These are phyloP conservation scores for Saccostrea cuccullata DNA, from an alignment of 1,140 invertebrate genomes.

Conservation along the genomic window DNA sequence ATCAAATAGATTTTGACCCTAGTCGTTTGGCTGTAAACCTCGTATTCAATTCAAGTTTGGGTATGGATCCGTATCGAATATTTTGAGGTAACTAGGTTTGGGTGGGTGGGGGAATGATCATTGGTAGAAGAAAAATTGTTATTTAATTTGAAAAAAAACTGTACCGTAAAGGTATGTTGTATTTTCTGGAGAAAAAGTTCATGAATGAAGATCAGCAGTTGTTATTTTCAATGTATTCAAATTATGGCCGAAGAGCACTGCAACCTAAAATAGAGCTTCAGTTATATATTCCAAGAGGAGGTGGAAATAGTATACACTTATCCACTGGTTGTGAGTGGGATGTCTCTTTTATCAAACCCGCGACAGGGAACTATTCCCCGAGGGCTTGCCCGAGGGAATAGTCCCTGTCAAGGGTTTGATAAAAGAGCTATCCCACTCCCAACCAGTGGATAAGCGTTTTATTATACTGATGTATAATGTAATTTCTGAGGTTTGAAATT, in stretches of 20 bases:
- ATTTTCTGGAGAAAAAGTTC: conserved; percentile 61
- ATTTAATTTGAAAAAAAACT: conserved; percentile 59
- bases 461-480: too few relatives aligned
- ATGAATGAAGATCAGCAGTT: conserved; percentile 72
- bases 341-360: too few relatives aligned
- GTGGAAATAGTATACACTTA: conserved; percentile 55
- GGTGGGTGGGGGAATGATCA: conserved; percentile 60
- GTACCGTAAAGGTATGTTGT: conserved; percentile 61
- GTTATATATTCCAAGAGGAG: conserved; percentile 50
- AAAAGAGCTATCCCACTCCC: too few relatives aligned
- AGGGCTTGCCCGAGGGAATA: too few relatives aligned
- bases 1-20: conserved; percentile 49
- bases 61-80: conserved; percentile 38
- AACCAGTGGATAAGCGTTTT: too few relatives aligned
- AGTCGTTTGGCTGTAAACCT: conserved; percentile 57
- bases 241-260: conserved; percentile 53
- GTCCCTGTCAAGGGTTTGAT: too few relatives aligned
- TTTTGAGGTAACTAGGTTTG: conserved; percentile 56
- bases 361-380: too few relatives aligned
- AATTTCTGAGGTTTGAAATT: too few relatives aligned
- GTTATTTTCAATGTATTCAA: conserved; percentile 65
- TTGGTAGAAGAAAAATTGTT: conserved; percentile 51
- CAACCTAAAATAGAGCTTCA: conserved; percentile 67
- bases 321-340: too few relatives aligned
- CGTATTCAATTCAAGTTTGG: conserved; percentile 13